phyloP scores from a whole-genome alignment of 2,797 vertebrate genomes.

The Crocidura indochinensis region DNA sequence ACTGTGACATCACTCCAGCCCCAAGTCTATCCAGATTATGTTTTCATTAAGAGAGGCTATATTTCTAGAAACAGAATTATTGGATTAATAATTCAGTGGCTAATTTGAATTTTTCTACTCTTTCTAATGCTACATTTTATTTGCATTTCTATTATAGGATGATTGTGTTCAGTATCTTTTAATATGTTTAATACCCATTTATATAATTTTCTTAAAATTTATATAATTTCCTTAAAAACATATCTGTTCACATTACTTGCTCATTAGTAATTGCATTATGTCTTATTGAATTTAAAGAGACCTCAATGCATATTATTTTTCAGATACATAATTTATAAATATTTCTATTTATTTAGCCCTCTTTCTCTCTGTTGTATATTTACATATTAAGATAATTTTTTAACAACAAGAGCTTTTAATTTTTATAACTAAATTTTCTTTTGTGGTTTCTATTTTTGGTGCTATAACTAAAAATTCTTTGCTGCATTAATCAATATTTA shows the following conservation, averaged over 20 bases:
- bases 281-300: conserved; percentile 14
- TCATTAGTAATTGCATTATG: background rate
- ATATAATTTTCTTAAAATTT: conserved; percentile 10
- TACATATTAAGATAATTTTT: background rate
- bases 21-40: no score
- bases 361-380: background rate
- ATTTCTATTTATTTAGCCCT: background rate
- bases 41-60: background rate
- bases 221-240: conserved; percentile 11
- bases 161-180: background rate
- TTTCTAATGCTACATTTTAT: background rate
- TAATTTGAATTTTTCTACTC: background rate
- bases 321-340: background rate
- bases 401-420: background rate
- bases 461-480: background rate
- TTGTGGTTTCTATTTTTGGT: background rate
- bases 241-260: background rate
- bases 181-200: background rate
- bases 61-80: background rate
- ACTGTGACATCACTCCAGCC: no score
- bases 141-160: background rate
- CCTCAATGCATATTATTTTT: background rate
- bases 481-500: background rate
- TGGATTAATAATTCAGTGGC: background rate
- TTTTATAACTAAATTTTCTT: background rate